Evolutionary conservation across 30 jellyfish, hydroid and myxozoan species (phyloP).

Genomic region (Aurelia aurita): DNA sequence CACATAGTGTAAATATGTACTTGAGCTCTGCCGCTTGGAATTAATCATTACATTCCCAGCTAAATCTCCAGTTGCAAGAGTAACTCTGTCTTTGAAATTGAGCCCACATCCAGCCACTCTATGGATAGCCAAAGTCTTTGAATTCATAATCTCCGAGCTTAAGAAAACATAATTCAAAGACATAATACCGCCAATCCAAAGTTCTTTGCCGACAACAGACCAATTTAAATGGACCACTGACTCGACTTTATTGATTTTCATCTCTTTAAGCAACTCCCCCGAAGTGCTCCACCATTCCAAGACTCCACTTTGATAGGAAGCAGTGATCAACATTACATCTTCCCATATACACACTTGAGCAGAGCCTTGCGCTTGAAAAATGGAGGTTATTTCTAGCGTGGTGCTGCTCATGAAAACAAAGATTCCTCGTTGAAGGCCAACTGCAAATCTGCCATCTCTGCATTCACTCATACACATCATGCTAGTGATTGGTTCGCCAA

Average conservation of each 20-base stretch:
- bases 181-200: conserved; percentile 92
- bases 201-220: conserved; percentile 57
- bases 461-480: conserved; percentile 85
- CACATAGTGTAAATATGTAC: background rate
- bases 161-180: conserved; percentile 69
- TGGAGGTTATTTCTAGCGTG: conserved; percentile 42
- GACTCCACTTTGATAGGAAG: conserved; percentile 78
- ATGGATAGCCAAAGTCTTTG: conserved; percentile 20
- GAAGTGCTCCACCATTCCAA: conserved; percentile 77
- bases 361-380: conserved; percentile 92
- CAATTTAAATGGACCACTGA: conserved; percentile 79
- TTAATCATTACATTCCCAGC: conserved; percentile 82
- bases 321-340: conserved; percentile 66
- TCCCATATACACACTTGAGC: conserved; percentile 97
- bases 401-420: conserved; percentile 61
- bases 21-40: conserved; percentile 13
- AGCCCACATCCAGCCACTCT: conserved; percentile 95
- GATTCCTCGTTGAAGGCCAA: conserved; percentile 88
- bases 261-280: conserved; percentile 70
- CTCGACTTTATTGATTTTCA: conserved; percentile 45
- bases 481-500: conserved; percentile 74
- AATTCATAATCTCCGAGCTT: background rate
- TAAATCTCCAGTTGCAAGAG: conserved; percentile 94
- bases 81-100: conserved; percentile 23
- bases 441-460: conserved; percentile 65